Evolutionary conservation across 2,797 vertebrate species (phyloP).

Genomic region (Malurus leucopterus): DNA sequence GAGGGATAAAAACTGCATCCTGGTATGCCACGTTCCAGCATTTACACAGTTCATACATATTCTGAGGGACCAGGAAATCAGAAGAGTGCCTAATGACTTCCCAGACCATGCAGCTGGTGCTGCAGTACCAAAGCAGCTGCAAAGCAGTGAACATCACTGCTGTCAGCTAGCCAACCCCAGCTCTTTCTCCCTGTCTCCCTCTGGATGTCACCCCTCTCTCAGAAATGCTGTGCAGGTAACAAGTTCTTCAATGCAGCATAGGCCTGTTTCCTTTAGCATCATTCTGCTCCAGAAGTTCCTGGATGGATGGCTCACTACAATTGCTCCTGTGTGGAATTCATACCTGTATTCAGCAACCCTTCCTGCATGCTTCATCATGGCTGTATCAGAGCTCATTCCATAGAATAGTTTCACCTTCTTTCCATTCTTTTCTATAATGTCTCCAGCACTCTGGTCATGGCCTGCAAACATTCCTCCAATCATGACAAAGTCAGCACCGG

Average conservation of each 20-base stretch:
- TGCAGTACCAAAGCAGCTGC: neutral
- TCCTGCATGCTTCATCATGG: conserved; percentile 96
- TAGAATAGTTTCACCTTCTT: conserved; percentile 96
- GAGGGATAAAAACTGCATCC: neutral
- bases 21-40: neutral
- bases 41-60: neutral
- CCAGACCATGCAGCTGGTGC: neutral
- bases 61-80: neutral
- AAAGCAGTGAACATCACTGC: fast-evolving
- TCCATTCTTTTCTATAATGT: conserved; percentile 90
- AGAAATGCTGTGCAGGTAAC: neutral
- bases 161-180: neutral
- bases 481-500: conserved; percentile 97
- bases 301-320: neutral
- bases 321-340: neutral
- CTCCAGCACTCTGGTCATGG: conserved; percentile 91
- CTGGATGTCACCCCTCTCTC: neutral
- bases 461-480: conserved; percentile 97
- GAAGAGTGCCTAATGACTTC: neutral
- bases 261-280: neutral
- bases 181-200: neutral
- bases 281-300: neutral
- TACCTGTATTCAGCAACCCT: conserved; percentile 96
- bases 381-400: conserved; percentile 97
- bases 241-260: neutral